Base-by-base conservation (phyloP, 2,888 invertebrate genomes). In the Pristionchus arcanus region DNA sequence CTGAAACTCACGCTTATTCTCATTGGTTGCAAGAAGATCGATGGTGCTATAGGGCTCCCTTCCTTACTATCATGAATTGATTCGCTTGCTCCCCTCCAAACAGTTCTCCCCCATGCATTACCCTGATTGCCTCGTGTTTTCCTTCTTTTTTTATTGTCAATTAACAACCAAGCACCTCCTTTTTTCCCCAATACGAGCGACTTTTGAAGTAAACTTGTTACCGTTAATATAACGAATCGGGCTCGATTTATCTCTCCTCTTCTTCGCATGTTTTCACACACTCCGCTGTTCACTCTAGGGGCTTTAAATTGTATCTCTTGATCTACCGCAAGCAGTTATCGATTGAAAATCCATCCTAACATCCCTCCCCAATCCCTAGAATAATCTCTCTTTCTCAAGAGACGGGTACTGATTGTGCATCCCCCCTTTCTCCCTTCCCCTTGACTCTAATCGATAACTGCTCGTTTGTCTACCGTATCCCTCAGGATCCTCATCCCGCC, bases 381-480 rank as follows among this genome's bases (percentile, higher is more conserved):
- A 28, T 34, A 63, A 37, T 85, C 59, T 85, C 85, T 59, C 85
- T 63, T 85, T 59, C 19, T 85, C 21, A 85, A 85, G 85, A 85
- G 85, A 59, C 31, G 63, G n/a, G 85, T 59, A 28, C 4, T n/a
- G 28, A 25, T 55, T 31, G 31, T 55, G n/a, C 55, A 53, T 25
- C 55, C 19, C 55, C 42, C 28, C 19, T n/a, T 5, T 55, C n/a
- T 15, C 16, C 19, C 28, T 7, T 28, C 83, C 19, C n/a, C 13
- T 28, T 37, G 42, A 5, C 34, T 28, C 25, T 42, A 77, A 77
- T 77, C 21, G 42, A 77, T 77, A 77, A 42, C 42, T 77, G 74
- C n/a, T 25, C 34, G 21, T 42, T 77, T 81, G 25, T 53, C 81
- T 49, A 37, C 74, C 3, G 74, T 42, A 77, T 21, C 37, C 37